These are phyloP conservation scores for Antigone vipio DNA, from an alignment of 2,113 vertebrate genomes.

Conservation along the genomic window DNA sequence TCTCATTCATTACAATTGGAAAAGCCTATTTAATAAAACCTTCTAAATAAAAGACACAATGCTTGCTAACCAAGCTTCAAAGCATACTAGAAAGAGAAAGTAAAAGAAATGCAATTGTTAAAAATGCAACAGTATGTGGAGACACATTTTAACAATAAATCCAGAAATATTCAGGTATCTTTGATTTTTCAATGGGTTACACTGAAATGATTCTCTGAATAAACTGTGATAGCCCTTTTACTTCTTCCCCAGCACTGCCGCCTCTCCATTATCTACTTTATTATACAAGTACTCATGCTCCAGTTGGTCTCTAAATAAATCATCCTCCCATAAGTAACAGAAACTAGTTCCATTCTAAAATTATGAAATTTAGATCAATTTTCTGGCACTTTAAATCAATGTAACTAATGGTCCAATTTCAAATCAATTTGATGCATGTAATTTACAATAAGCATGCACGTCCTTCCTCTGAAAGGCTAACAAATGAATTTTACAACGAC, in stretches of 20 bases:
- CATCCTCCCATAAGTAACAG: constrained; percentile 24
- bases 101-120: background rate
- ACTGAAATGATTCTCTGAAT: background rate
- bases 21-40: background rate
- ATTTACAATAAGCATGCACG: constrained; percentile 42
- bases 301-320: constrained; percentile 60
- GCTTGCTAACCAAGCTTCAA: background rate
- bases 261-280: constrained; percentile 37
- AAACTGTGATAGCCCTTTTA: background rate
- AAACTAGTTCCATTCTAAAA: constrained; percentile 54
- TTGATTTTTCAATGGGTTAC: background rate
- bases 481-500: constrained; percentile 35
- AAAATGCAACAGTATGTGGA: background rate
- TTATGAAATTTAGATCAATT: constrained; percentile 68
- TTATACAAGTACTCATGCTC: constrained; percentile 15
- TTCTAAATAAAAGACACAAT: background rate
- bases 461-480: constrained; percentile 40
- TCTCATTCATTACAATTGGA: background rate
- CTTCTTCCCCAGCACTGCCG: background rate
- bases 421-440: constrained; percentile 64
- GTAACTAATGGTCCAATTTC: constrained; percentile 60
- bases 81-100: background rate
- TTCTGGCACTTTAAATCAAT: constrained; percentile 67
- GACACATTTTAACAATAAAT: background rate
- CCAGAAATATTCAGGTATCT: background rate